Evolutionary conservation across 1,140 invertebrate genomes (phyloP), one percentile per base, ranked within the genome.

Genomic region (Neodiprion virginianus): DNA sequence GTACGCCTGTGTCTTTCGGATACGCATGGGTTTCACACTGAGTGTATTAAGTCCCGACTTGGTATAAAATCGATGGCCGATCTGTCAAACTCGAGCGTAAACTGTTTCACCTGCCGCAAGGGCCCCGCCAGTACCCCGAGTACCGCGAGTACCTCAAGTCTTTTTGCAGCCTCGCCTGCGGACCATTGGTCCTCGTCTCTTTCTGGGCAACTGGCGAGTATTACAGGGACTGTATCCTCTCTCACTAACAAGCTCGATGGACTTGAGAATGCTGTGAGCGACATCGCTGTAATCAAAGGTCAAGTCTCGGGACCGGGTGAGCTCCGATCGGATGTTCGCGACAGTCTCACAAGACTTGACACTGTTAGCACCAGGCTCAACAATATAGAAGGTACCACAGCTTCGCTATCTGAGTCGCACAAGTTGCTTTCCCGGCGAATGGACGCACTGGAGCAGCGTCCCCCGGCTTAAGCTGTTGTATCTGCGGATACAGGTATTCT

Each of bases 31-130:
- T 69, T 69, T 28, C 68, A 69, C 17, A 69, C 28, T 8, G 68
- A 17, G 40, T 69, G 68, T n/a, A 23, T 69, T 48, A 69, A 69
- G 68, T 47, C 9, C 48, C 12, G 68, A n/a, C 68, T 69, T 7
- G 17, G 17, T 28, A 69, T 69, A 7, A 14, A 11, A 5, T 21
- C 68, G 7, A 69, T 69, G 68, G 68, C 68, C 17, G 68, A 69
- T 47, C 68, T 69, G 23, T 0, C 68, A 7, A 69, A 28, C 21
- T 48, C 11, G 21, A 28, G 7, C 28, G 68, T 69, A 9, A 69
- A 14, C 68, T 69, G 68, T 21, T 69, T 21, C 17, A 7, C 17
- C 11, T 69, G 68, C 17, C 5, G 8, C 8, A 69, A 69, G 48
- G 11, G n/a, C 5, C n/a, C 17, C 8, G 5, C 68, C 11, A 69